These are phyloP conservation scores for Lamellibrachia columna DNA, from an alignment of 2,888 invertebrate genomes.

Conservation along the genomic window DNA sequence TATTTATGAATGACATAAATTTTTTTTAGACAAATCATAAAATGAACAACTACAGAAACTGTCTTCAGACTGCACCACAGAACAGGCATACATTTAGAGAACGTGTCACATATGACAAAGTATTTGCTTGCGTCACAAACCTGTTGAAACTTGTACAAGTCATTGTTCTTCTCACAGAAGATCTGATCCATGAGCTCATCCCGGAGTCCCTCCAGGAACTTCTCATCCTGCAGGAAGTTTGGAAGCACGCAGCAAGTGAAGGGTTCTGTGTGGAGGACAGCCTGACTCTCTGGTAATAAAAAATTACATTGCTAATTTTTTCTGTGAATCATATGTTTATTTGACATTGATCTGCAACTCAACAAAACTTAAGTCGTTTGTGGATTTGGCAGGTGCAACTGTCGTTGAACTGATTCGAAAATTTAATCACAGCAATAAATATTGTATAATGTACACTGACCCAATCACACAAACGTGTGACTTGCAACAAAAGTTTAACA, in stretches of 20 bases:
- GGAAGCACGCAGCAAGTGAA: slow-evolving; percentile 57
- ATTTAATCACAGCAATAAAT: too few species aligned
- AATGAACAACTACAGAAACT: neutral
- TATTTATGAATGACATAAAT: neutral
- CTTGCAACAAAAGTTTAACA: too few species aligned
- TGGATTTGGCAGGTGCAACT: too few species aligned
- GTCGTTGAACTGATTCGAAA: too few species aligned
- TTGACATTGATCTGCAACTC: too few species aligned
- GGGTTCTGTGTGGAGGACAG: slow-evolving; percentile 44
- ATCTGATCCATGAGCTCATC: slow-evolving; percentile 58
- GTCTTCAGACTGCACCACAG: too few species aligned
- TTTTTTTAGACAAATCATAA: neutral
- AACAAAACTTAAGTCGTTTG: too few species aligned
- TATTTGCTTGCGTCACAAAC: slow-evolving; percentile 42
- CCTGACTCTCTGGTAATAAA: slow-evolving; percentile 30
- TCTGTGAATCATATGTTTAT: too few species aligned
- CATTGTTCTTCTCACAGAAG: slow-evolving; percentile 83
- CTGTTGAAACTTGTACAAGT: slow-evolving; percentile 88
- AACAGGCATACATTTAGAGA: neutral
- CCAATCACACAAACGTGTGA: too few species aligned
- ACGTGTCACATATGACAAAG: neutral
- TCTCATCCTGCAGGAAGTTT: slow-evolving; percentile 50
- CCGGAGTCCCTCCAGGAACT: slow-evolving; percentile 56
- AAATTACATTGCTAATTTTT: neutral
- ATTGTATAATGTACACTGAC: too few species aligned